Evolutionary conservation across 1,140 invertebrate species (phyloP).

Genomic region (Drosophila watanabei): DNA sequence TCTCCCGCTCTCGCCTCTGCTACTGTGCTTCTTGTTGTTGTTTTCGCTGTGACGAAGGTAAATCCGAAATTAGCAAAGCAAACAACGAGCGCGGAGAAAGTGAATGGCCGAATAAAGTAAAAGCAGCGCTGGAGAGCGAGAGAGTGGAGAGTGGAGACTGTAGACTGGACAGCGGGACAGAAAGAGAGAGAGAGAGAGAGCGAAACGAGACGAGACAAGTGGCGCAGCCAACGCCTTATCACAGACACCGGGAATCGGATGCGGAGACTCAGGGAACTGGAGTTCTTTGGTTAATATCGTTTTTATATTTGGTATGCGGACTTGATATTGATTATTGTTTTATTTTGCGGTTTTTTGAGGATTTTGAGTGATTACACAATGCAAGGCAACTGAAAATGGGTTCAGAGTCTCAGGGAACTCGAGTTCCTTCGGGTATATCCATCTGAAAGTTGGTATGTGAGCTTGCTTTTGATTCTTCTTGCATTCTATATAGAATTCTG

Average conservation of each 20-base stretch:
- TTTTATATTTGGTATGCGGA: background rate
- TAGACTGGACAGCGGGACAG: background rate
- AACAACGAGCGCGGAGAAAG: constrained; percentile 76
- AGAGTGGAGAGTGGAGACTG: constrained; percentile 10
- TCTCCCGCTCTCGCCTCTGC: background rate
- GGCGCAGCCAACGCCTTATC: constrained; percentile 68
- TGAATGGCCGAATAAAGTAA: constrained; percentile 79
- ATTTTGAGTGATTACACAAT: background rate
- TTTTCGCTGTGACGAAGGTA: constrained; percentile 32
- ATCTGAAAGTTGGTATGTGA: background rate
- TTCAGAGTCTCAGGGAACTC: background rate
- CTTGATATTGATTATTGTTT: background rate
- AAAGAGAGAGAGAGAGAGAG: background rate
- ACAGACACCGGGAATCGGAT: constrained; percentile 3
- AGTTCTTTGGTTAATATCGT: background rate
- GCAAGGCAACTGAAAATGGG: no score
- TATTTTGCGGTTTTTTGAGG: background rate
- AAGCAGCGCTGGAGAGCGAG: constrained; percentile 53
- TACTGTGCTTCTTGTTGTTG: background rate
- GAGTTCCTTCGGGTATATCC: background rate
- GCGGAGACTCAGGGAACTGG: background rate
- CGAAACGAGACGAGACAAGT: constrained; percentile 48
- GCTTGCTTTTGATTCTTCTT: background rate
- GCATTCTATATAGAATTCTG: background rate
- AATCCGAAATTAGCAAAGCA: constrained; percentile 78